phyloP scores from a whole-genome alignment of 2,888 invertebrate species.

The Lycophotia porphyrea region DNA sequence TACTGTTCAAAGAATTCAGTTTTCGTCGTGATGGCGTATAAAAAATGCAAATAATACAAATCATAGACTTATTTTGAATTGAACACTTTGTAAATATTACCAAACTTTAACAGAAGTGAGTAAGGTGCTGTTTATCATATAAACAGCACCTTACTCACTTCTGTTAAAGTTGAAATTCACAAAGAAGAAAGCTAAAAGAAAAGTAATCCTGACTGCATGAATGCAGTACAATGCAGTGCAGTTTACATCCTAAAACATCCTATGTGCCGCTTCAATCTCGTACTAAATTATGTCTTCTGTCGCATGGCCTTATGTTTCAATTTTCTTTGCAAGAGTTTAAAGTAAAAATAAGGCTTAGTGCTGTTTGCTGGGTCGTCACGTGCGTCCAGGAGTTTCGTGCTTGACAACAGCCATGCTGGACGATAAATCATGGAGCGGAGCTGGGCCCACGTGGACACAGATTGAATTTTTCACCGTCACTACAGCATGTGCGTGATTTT shows the following conservation, averaged over 20 bases:
- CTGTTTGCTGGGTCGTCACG: constrained; percentile 53
- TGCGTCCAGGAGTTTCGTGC: constrained; percentile 55
- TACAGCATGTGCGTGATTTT: constrained; percentile 40
- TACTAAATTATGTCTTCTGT: background rate
- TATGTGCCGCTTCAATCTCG: background rate
- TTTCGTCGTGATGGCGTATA: constrained; percentile 14
- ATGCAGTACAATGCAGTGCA: too few relatives aligned
- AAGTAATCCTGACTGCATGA: constrained; percentile 36
- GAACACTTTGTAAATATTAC: constrained; percentile 7
- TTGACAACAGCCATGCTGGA: constrained; percentile 46
- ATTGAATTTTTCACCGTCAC: constrained; percentile 63
- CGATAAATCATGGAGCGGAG: constrained; percentile 61
- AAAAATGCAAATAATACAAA: constrained; percentile 14
- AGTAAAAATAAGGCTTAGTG: constrained; percentile 17
- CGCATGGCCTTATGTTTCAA: background rate
- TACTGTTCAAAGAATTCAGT: constrained; percentile 27
- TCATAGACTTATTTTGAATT: background rate
- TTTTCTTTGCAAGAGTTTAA: background rate
- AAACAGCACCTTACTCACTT: constrained; percentile 7
- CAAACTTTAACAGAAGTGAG: background rate
- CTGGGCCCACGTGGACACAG: constrained; percentile 52
- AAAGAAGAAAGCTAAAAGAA: constrained; percentile 13
- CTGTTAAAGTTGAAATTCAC: constrained; percentile 2
- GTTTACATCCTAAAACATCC: background rate
- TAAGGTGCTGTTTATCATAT: too few relatives aligned